Evolutionary conservation across 2,888 invertebrate genomes (phyloP), one percentile per base, ranked within the genome.

Genomic region (Ormyrus labotus): DNA sequence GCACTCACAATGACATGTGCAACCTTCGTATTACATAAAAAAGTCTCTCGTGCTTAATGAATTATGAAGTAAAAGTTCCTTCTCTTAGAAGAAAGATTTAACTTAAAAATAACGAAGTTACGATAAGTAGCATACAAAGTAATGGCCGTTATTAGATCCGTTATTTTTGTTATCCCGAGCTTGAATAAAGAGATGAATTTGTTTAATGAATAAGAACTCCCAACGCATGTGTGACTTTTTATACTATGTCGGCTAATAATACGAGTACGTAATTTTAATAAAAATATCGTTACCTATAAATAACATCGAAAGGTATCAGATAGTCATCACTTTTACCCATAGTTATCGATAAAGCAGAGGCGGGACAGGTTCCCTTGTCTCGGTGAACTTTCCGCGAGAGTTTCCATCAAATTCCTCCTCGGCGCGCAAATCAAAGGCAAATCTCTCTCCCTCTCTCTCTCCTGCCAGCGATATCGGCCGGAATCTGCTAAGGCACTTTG

Each of bases 211-310:
- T 47, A 71, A 71, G 34, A 70, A 58, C 34, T 2, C n/a, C 45
- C 7, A 61, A 51, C 47, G 47, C 61, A 13, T 13, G 55, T 55
- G 47, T 64, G 51, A 65, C 9, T 64, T 47, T 47, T 50, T 13
- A n/a, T 57, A 8, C 10, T 57, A 57, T 55, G 48, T n/a, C 5
- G 13, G 47, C 8, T 47, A 73, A 57, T 64, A 47, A 65, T 73
- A 73, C 19, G n/a, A 64, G 10, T 34, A 45, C 11, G 13, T 57
- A 50, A 65, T 65, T 73, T 64, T 13, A 58, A 55, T 73, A 65
- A 65, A 73, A 65, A 57, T 73, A 65, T 19, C 55, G n/a, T n/a
- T n/a, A 5, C 9, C 48, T 72, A 72, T 64, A 47, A 55, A 55
- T 55, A 68, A 55, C 19, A 9, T 55, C 5, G 50, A 53, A 10